Evolutionary conservation across 2,888 invertebrate species (phyloP).

Genomic region (Heliconius hortense): DNA sequence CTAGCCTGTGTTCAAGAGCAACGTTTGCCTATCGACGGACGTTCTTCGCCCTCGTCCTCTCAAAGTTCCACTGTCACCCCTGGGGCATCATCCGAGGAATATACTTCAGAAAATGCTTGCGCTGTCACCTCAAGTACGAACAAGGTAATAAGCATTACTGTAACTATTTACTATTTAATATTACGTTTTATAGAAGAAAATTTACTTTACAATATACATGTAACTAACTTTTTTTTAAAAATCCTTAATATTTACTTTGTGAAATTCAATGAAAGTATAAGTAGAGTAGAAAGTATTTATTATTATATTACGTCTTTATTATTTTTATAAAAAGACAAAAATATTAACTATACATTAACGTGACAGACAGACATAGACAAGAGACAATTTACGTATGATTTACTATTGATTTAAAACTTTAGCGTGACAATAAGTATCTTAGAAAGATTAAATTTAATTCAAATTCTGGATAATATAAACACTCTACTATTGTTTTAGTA

Average conservation of each 20-base stretch:
- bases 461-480: too few species aligned
- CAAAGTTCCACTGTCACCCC: slow-evolving; percentile 68
- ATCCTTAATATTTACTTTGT: not conserved
- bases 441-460: too few species aligned
- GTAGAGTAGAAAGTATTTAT: too few species aligned
- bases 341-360: too few species aligned
- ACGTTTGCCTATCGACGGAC: slow-evolving; percentile 86
- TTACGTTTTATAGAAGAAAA: slow-evolving; percentile 32
- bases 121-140: slow-evolving; percentile 72
- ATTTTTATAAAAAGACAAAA: too few species aligned
- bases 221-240: slow-evolving; percentile 4
- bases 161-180: slow-evolving; percentile 9
- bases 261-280: too few species aligned
- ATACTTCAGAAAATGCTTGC: slow-evolving; percentile 79
- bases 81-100: slow-evolving; percentile 75
- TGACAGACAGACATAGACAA: too few species aligned
- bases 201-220: slow-evolving; percentile 29
- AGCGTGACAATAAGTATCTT: too few species aligned
- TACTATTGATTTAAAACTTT: too few species aligned
- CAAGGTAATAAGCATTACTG: slow-evolving; percentile 83
- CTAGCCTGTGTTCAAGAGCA: slow-evolving; percentile 98
- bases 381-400: too few species aligned
- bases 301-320: not conserved
- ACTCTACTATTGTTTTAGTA: too few species aligned
- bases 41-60: slow-evolving; percentile 83